phyloP scores from a whole-genome alignment of 2,888 invertebrate genomes.

The Acrobasis suavella region DNA sequence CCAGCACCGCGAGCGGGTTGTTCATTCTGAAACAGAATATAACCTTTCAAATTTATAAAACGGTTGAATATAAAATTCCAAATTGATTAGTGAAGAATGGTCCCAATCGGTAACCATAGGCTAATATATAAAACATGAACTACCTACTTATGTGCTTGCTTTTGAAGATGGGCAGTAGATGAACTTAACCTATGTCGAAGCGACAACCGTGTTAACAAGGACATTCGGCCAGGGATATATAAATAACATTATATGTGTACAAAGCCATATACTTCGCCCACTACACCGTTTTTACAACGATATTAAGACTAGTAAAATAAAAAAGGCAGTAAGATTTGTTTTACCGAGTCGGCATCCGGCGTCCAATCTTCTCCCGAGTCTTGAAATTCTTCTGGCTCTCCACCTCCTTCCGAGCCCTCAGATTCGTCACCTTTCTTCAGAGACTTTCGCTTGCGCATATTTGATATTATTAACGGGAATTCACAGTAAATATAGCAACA shows the following conservation, averaged over 20 bases:
- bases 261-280: background rate
- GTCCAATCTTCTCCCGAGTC: slow-evolving; percentile 82
- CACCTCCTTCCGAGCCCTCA: slow-evolving; percentile 71
- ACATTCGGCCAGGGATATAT: background rate
- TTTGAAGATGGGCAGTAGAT: too few species aligned
- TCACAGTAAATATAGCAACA: slow-evolving; percentile 26
- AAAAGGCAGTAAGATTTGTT: slow-evolving; percentile 33
- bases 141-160: too few species aligned
- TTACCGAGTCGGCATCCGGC: slow-evolving; percentile 79
- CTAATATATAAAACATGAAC: too few species aligned
- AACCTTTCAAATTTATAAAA: background rate
- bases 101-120: too few species aligned
- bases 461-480: slow-evolving; percentile 31
- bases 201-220: background rate
- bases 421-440: slow-evolving; percentile 76
- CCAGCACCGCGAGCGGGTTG: slow-evolving; percentile 56
- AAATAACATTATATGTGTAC: too few species aligned
- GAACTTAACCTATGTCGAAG: background rate
- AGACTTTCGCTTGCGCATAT: slow-evolving; percentile 77
- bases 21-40: slow-evolving; percentile 52
- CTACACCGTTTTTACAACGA: background rate
- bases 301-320: background rate
- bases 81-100: too few species aligned
- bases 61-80: too few species aligned
- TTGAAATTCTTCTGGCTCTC: slow-evolving; percentile 79